Percentiles rank a stretch among this genome's conserved stretches.
phyloP scores from a whole-genome alignment of 2,888 invertebrate genomes.

The Chymomyza fuscimana region DNA sequence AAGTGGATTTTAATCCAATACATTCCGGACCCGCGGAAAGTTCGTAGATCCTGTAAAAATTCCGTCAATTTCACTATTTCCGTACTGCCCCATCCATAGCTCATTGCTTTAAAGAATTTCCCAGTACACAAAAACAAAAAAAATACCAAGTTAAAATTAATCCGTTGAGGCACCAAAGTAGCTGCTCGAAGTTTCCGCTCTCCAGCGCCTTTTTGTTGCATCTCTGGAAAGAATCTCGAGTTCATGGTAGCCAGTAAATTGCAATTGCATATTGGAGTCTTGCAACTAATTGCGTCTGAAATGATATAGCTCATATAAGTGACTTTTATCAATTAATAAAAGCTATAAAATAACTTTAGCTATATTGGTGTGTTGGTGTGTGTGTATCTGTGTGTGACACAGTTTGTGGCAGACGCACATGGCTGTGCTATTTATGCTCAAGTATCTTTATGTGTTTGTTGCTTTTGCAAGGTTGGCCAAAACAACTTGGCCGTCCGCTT shows the following conservation, averaged over 20 bases:
- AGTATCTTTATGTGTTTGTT: constrained; percentile 43
- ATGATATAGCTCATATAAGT: background rate
- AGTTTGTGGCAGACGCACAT: constrained; percentile 38
- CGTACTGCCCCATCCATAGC: too few relatives aligned
- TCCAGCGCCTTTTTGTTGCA: background rate
- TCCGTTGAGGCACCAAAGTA: too few relatives aligned
- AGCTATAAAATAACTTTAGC: background rate
- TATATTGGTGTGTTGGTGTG: background rate
- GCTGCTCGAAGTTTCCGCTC: too few relatives aligned
- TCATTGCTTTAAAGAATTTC: too few relatives aligned
- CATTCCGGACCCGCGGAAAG: too few relatives aligned
- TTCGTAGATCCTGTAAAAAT: too few relatives aligned
- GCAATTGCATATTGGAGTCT: background rate
- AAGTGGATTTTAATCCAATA: too few relatives aligned
- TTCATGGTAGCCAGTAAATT: background rate
- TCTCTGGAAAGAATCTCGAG: background rate
- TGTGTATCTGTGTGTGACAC: constrained; percentile 42
- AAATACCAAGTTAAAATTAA: too few relatives aligned
- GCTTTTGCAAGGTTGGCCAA: constrained; percentile 53
- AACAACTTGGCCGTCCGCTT: constrained; percentile 35
- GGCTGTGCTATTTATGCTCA: constrained; percentile 68
- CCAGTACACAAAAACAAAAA: too few relatives aligned
- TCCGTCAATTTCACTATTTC: too few relatives aligned
- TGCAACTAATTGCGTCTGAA: background rate
- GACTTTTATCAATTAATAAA: background rate